Base-by-base conservation (phyloP, 30 jellyfish, hydroid and myxozoan species). In the Turritopsis rubra region DNA sequence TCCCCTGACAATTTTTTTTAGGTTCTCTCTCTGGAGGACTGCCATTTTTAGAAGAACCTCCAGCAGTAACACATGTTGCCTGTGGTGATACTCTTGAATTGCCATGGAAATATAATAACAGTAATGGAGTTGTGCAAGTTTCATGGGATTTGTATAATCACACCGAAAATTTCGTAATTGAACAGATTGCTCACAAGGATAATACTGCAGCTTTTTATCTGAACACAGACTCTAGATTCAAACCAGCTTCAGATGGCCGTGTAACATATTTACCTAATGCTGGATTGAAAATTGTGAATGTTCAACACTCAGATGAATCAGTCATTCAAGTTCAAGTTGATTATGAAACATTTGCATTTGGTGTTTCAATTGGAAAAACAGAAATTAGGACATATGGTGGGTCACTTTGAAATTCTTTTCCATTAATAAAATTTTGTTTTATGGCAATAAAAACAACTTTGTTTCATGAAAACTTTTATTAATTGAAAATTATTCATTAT, bases 181-280 rank as follows among this genome's bases (percentile, higher is more conserved):
- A 68, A 68, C 77, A 68, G 77, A 68, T 68, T 19, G 77, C 77
- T 68, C 30, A n/a, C 30, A 1, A 0, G 19, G 8, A 0, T 27
- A 19, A 68, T 1, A 68, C 77, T 7, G 29, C 4, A 17, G 27
- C 29, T 21, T 68, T 68, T 19, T n/a, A 23, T 68, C 0, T 68
- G 31, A 68, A 68, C 19, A 17, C 23, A 68, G 77, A 27, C 19
- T 23, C 77, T 9, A n/a, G 4, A 68, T 68, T 7, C 77, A 23
- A 23, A 68, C 77, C 77, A 68, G 77, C 77, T 7, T 68, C 77
- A n/a, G 77, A 68, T 7, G 77, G 21, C 9, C 77, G 77, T n/a
- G 9, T 68, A 9, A 23, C 28, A 19, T 68, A 0, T 68, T 17
- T 68, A 27, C 23, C 9, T 7, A 68, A 68, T 68, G 77, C 77